phyloP scores from a whole-genome alignment of 2,113 vertebrate species.

The Pseudorhombus dupliciocellatus region DNA sequence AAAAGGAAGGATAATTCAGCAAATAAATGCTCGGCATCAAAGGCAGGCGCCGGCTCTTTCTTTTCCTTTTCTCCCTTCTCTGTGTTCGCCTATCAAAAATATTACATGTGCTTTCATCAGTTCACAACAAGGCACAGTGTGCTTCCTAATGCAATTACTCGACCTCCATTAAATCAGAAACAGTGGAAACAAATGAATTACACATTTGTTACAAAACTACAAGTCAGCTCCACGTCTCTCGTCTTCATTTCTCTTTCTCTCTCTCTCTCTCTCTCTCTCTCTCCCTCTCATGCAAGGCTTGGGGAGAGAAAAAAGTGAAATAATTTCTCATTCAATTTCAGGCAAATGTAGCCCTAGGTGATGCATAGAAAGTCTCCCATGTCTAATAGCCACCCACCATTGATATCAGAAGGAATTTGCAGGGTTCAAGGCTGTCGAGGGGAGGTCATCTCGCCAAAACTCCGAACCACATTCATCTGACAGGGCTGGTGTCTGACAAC shows the following conservation, averaged over 20 bases:
- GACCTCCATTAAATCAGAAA: slow-evolving; percentile 81
- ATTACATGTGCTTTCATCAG: slow-evolving; percentile 81
- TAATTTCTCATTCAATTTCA: slow-evolving; percentile 79
- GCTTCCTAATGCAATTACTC: slow-evolving; percentile 82
- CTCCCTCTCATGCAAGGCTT: slow-evolving; percentile 49
- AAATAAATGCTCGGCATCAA: slow-evolving; percentile 80
- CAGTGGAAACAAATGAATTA: slow-evolving; percentile 80
- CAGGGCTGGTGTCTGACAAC: slow-evolving; percentile 79
- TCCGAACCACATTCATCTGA: slow-evolving; percentile 78
- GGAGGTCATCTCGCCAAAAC: slow-evolving; percentile 81
- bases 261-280: not conserved
- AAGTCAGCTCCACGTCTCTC: slow-evolving; percentile 69
- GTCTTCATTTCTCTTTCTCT: slow-evolving; percentile 38
- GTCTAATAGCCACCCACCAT: slow-evolving; percentile 82
- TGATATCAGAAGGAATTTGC: slow-evolving; percentile 83
- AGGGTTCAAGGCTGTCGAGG: slow-evolving; percentile 80
- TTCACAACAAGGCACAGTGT: slow-evolving; percentile 79
- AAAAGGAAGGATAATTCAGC: slow-evolving; percentile 78
- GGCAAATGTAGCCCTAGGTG: slow-evolving; percentile 82
- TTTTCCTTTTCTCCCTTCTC: slow-evolving; percentile 57
- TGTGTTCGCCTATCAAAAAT: slow-evolving; percentile 77
- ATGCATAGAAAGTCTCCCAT: slow-evolving; percentile 80
- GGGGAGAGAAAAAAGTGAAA: slow-evolving; percentile 70
- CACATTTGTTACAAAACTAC: slow-evolving; percentile 75
- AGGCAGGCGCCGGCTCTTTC: slow-evolving; percentile 65